Evolutionary conservation across 2,888 invertebrate genomes (phyloP), one percentile per base, ranked within the genome.

Genomic region (Lochmaea crataegi): DNA sequence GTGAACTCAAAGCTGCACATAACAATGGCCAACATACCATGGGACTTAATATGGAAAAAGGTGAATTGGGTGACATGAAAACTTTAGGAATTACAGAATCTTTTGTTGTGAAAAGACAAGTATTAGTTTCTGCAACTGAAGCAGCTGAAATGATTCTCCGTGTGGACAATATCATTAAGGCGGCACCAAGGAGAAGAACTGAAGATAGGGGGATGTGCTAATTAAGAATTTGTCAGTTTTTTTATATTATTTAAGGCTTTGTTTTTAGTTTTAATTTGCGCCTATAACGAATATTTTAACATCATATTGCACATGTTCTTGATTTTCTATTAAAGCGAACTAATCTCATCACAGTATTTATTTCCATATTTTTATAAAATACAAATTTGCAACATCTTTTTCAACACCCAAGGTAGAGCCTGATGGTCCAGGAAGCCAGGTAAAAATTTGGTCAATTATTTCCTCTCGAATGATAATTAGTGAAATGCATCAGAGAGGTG

Each of bases 131-230:
- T 9, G 99, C 98, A 0, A 88, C 96, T 0, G 99, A 99, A 87
- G 99, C 99, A 0, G 98, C 99, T 0, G 99, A 99, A 88, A 97
- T 99, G 96, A 99, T 99, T 82, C 90, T 99, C 22, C 93, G 99
- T 70, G 99, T 99, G 0, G 99, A 99, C 87, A 94, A 97, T 87
- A 99, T 99, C 80, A 93, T 99, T 76, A 95, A 93, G 86, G 91
- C 97, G 11, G 96, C 97, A 42, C 97, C 97, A 10, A 91, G 97
- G 78, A 93, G 92, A 83, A 93, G 98, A 76, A 93, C 92, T 0
- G 94, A 94, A 75, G 98, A 98, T 86, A 92, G 94, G 83, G 94
- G 96, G 80, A 92, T 92, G 71, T 95, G 96, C 89, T 96, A 92
- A 88, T 82, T 76, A 56, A 65, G n/a, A 11, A 75, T 38, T 53